Conservation (phyloP, 2,888 invertebrate species). For the Brachyptera risi region DNA sequence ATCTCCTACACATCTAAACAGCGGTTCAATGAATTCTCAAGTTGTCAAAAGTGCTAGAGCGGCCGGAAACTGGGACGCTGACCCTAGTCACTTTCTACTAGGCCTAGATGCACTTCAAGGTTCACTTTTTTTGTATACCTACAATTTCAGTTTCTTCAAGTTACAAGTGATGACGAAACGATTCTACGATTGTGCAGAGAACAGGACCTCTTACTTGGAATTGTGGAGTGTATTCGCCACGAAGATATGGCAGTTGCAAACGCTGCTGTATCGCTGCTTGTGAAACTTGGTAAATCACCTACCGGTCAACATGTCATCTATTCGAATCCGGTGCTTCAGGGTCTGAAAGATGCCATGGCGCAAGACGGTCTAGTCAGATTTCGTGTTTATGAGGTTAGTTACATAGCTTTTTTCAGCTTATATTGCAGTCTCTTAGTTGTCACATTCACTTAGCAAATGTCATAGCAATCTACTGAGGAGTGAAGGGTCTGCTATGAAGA, state of each 20-base stretch:
- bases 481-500: too few species aligned
- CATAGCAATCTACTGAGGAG: too few species aligned
- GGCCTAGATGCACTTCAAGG: not conserved
- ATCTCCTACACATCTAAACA: too few species aligned
- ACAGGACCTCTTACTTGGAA: conserved; percentile 52
- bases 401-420: too few species aligned
- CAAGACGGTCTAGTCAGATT: conserved; percentile 58
- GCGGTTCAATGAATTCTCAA: too few species aligned
- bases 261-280: conserved; percentile 55
- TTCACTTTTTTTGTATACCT: not conserved
- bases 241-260: conserved; percentile 57
- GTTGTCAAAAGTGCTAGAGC: too few species aligned
- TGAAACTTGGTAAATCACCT: conserved; percentile 45
- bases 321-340: conserved; percentile 52
- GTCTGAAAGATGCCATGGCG: conserved; percentile 54
- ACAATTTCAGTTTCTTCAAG: conserved; percentile 44
- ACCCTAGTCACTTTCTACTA: too few species aligned
- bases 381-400: conserved; percentile 62
- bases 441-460: too few species aligned
- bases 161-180: conserved; percentile 36
- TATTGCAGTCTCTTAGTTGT: too few species aligned
- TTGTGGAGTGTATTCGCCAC: conserved; percentile 57
- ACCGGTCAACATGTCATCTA: conserved; percentile 50
- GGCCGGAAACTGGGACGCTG: too few species aligned
- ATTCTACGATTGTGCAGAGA: conserved; percentile 48